Percentiles rank a stretch among this genome's conserved stretches.
These are phyloP conservation scores for Drosophila sordidapex DNA, from an alignment of 2,888 invertebrate species.

Conservation along the genomic window DNA sequence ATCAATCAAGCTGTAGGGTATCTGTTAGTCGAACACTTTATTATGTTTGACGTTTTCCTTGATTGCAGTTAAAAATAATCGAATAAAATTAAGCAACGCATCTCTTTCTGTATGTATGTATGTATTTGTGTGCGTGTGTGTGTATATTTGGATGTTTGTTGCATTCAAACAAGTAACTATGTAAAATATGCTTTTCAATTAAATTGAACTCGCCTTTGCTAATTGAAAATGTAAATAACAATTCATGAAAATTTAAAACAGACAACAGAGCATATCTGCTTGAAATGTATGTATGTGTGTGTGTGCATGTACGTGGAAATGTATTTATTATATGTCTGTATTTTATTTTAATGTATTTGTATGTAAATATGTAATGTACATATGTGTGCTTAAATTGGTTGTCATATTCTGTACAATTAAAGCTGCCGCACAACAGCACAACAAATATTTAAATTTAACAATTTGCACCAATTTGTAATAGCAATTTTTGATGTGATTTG, in stretches of 20 bases:
- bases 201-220: constrained; percentile 36
- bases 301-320: neutral
- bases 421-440: constrained; percentile 3
- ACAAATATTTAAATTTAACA: constrained; percentile 34
- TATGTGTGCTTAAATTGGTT: neutral
- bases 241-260: constrained; percentile 25
- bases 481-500: constrained; percentile 62
- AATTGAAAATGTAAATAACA: constrained; percentile 22
- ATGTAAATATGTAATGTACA: neutral
- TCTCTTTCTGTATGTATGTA: constrained; percentile 15
- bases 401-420: constrained; percentile 16
- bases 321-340: constrained; percentile 1
- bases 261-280: constrained; percentile 21
- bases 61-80: constrained; percentile 48
- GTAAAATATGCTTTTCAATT: constrained; percentile 24
- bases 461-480: constrained; percentile 59
- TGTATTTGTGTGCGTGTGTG: neutral
- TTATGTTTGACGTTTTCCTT: constrained; percentile 2
- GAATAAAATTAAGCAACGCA: constrained; percentile 17
- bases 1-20: neutral
- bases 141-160: neutral
- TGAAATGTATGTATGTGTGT: neutral
- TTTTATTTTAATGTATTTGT: neutral
- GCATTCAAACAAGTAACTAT: constrained; percentile 1
- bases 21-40: neutral